A percentile compares a stretch with the other conserved stretches of the same genome.
Evolutionary conservation across 1,140 invertebrate genomes (phyloP).

Genomic region (Andrena cerasifolii): DNA sequence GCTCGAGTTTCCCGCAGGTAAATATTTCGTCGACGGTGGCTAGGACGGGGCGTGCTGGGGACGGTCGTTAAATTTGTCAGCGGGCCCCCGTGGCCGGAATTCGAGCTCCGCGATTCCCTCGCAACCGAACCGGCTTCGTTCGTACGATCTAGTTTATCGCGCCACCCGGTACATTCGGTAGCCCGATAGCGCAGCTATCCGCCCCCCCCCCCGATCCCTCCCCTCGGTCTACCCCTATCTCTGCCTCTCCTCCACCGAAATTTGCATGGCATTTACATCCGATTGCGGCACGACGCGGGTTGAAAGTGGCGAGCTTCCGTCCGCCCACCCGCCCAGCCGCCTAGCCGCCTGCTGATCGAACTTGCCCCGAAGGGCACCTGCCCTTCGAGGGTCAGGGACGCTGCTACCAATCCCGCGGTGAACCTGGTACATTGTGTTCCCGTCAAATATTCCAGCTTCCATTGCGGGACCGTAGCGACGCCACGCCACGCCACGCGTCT

Average conservation of each 20-base stretch:
- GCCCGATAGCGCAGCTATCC: slow-evolving; percentile 52
- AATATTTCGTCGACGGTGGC: slow-evolving; percentile 61
- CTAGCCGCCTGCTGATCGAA: slow-evolving; percentile 30
- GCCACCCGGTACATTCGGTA: slow-evolving; percentile 65
- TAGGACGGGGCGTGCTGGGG: slow-evolving; percentile 33
- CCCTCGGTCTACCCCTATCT: slow-evolving; percentile 45
- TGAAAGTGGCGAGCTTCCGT: slow-evolving; percentile 52
- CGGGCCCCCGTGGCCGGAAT: slow-evolving; percentile 56
- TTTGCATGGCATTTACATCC: slow-evolving; percentile 75
- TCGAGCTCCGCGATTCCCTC: slow-evolving; percentile 37
- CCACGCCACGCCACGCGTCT: too few relatives aligned
- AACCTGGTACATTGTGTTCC: slow-evolving; percentile 29
- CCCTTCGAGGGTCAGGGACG: slow-evolving; percentile 49
- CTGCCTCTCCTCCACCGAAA: slow-evolving; percentile 51
- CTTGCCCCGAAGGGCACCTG: slow-evolving; percentile 5
- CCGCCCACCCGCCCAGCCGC: too few relatives aligned
- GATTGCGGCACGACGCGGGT: slow-evolving; percentile 67
- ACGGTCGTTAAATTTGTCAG: slow-evolving; percentile 65
- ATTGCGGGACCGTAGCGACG: slow-evolving; percentile 35
- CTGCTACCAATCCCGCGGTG: slow-evolving; percentile 30
- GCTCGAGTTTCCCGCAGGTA: slow-evolving; percentile 55
- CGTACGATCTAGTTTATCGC: slow-evolving; percentile 57
- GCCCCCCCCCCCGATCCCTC: slow-evolving; percentile 3
- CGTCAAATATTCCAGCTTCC: too few relatives aligned
- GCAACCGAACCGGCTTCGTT: background rate